Conservation (phyloP, 2,113 vertebrate species). For the Atractosteus spatula region DNA sequence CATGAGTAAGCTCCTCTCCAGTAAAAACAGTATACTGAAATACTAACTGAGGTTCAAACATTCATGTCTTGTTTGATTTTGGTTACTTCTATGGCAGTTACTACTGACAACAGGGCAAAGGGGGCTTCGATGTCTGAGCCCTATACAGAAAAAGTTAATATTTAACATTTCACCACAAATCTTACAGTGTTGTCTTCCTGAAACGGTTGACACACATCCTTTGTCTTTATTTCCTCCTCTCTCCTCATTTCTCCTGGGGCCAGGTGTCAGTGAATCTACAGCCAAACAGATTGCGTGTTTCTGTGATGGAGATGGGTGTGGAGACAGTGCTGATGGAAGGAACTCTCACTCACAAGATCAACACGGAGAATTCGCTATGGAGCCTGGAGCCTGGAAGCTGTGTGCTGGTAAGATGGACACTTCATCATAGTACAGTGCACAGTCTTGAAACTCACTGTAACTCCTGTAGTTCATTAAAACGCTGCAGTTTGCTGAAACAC, state of each 20-base stretch:
- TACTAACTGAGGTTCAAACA: too few species aligned
- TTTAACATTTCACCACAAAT: too few species aligned
- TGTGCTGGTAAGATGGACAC: slow-evolving; percentile 69
- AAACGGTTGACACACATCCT: too few species aligned
- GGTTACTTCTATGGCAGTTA: too few species aligned
- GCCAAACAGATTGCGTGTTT: slow-evolving; percentile 67
- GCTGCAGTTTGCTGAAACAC: background rate
- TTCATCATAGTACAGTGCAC: background rate
- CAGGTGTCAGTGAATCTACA: slow-evolving; percentile 83
- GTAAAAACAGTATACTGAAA: too few species aligned
- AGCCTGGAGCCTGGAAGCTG: slow-evolving; percentile 89
- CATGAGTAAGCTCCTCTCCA: too few species aligned
- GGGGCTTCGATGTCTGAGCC: too few species aligned
- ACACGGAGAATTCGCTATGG: slow-evolving; percentile 90
- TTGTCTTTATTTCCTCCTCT: background rate
- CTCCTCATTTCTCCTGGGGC: background rate
- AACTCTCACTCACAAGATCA: slow-evolving; percentile 88
- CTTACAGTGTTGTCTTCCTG: too few species aligned
- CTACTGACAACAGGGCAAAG: too few species aligned
- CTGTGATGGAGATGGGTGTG: slow-evolving; percentile 62
- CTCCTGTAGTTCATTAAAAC: too few species aligned
- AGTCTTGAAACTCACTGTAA: background rate
- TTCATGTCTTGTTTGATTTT: too few species aligned
- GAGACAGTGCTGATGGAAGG: slow-evolving; percentile 83
- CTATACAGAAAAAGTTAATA: too few species aligned